Conservation (phyloP, 2,888 invertebrate species). For the Noctua fimbriata region DNA sequence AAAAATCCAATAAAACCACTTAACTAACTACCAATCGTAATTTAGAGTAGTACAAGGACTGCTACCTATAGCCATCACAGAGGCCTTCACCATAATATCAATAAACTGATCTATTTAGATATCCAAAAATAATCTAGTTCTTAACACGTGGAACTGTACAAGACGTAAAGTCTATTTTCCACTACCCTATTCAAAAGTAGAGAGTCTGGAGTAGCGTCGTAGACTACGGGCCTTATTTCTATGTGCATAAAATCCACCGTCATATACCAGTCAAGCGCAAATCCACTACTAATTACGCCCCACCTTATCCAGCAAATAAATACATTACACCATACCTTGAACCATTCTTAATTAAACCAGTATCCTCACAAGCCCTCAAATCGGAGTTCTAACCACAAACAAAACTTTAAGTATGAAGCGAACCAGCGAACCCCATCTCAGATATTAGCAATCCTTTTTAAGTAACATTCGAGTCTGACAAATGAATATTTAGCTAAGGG, state of each 20-base stretch:
- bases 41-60: background rate
- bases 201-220: background rate
- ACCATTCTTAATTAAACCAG: conserved; percentile 60
- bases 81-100: too few relatives aligned
- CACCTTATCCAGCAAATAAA: conserved; percentile 34
- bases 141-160: background rate
- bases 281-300: conserved; percentile 20
- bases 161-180: background rate
- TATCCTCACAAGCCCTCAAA: conserved; percentile 53
- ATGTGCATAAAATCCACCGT: background rate
- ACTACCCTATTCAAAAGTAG: background rate
- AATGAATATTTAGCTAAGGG: conserved; percentile 86
- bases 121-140: background rate
- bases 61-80: too few relatives aligned
- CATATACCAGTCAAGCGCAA: conserved; percentile 19
- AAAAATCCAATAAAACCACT: too few relatives aligned
- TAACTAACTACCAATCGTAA: background rate
- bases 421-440: conserved; percentile 78
- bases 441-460: conserved; percentile 88
- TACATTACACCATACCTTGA: conserved; percentile 13
- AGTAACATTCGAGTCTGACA: conserved; percentile 86
- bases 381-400: conserved; percentile 72
- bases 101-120: too few relatives aligned
- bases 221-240: background rate
- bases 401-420: conserved; percentile 73